Base-by-base conservation (phyloP, 2,113 vertebrate genomes). In the Arothron firmamentum region DNA sequence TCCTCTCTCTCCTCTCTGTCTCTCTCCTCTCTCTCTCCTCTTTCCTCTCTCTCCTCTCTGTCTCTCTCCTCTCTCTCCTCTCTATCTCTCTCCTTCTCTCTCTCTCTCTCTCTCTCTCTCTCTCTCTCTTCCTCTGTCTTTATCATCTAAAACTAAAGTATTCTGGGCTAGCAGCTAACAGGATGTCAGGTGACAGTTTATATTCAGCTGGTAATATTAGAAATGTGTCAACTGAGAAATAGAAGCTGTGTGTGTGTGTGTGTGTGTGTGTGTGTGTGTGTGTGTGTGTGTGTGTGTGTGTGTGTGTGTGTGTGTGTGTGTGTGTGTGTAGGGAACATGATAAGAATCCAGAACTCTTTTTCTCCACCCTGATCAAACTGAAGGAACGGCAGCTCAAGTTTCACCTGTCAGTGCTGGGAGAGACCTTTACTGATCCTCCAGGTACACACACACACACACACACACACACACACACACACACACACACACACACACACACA, bases 261-360 rank as follows among this genome's bases (percentile, higher is more conserved):
- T 64, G 51, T 47, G n/a, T 47, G 48, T 58, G 34, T 56, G 43
- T 56, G 47, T 60, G 5, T n/a, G n/a, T 17, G 23, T 59, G 4
- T 57, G 56, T 61, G 31, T 46, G 10, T 64, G 23, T 51, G 42
- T 58, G 50, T 64, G 51, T 47, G n/a, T 47, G 48, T 58, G 34
- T 56, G 43, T 56, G 47, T 60, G 5, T n/a, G n/a, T 17, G 23
- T 59, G 4, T 57, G 56, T 61, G 31, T 46, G 10, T 64, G 23
- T 54, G 10, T 59, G 48, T 60, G 13, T 93, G 54, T 70, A 98
- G 97, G 96, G 96, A 99, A 66, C 96, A 98, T 0, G 97, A 99
- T 88, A 99, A 99, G 85, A 91, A 95, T 85, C 97, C 96, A 0
- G 92, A 97, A 86, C 90, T 90, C 60, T 95, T 98, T 86, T 96